Percentiles rank a stretch among this genome's conserved stretches.
Evolutionary conservation across 2,888 invertebrate species (phyloP).

Genomic region (Tenthredo mesomela): DNA sequence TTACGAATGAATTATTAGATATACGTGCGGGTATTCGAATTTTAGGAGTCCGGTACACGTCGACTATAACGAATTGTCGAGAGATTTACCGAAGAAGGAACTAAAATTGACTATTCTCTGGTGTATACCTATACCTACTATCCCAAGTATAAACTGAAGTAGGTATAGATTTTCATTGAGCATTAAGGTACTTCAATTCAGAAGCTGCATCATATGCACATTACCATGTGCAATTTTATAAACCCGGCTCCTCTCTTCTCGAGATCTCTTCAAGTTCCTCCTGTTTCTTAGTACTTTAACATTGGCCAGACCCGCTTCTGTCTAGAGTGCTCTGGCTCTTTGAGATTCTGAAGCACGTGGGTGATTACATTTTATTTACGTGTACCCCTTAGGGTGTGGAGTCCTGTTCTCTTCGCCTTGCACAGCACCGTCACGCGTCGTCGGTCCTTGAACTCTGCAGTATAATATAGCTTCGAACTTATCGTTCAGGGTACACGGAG

Average conservation of each 20-base stretch:
- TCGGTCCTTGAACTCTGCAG: slow-evolving; percentile 48
- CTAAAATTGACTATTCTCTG: neutral
- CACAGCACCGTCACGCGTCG: slow-evolving; percentile 18
- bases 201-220: neutral
- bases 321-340: slow-evolving; percentile 45
- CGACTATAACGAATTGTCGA: neutral
- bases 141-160: neutral
- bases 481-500: neutral
- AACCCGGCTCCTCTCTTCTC: slow-evolving; percentile 7
- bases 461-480: neutral
- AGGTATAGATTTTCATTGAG: slow-evolving; percentile 18
- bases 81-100: neutral
- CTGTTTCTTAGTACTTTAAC: slow-evolving; percentile 1
- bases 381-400: slow-evolving; percentile 48
- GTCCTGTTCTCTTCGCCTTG: slow-evolving; percentile 42
- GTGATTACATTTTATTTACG: slow-evolving; percentile 51
- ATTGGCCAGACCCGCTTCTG: slow-evolving; percentile 47
- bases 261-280: slow-evolving; percentile 26
- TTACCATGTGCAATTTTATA: slow-evolving; percentile 26
- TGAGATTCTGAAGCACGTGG: slow-evolving; percentile 49
- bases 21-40: slow-evolving; percentile 22
- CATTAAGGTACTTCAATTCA: neutral
- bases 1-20: slow-evolving; percentile 9
- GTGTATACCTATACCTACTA: neutral
- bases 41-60: neutral